A percentile compares a stretch with the other conserved stretches of the same genome.
phyloP scores from a whole-genome alignment of 2,797 vertebrate species.

The Thunnus albacares region DNA sequence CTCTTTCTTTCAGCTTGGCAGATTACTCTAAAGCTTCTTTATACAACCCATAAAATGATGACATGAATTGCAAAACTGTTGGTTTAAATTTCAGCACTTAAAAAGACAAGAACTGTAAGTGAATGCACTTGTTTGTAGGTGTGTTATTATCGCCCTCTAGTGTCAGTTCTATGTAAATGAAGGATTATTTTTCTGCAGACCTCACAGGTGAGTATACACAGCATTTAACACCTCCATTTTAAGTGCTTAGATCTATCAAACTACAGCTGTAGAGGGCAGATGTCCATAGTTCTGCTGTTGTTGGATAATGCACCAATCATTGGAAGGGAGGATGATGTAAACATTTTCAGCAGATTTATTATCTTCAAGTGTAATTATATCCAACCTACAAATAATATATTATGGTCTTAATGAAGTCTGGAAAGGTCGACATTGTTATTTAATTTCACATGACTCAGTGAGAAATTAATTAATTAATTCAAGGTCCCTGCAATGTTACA shows the following conservation, averaged over 20 bases:
- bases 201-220: background rate
- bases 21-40: background rate
- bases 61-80: background rate
- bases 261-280: background rate
- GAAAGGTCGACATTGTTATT: background rate
- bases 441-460: background rate
- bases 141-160: conserved; percentile 56
- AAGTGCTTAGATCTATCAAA: background rate
- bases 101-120: background rate
- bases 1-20: background rate
- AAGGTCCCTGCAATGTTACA: background rate
- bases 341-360: background rate
- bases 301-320: background rate
- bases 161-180: conserved; percentile 18
- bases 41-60: background rate
- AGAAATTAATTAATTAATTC: background rate
- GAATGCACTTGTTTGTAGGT: background rate
- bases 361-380: background rate
- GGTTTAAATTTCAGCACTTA: background rate
- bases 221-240: background rate
- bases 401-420: background rate
- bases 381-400: background rate
- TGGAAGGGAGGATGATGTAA: background rate
- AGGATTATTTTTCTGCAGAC: background rate
- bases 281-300: background rate